Evolutionary conservation across 2,888 invertebrate genomes (phyloP).

Genomic region (Caenorhabditis sp.): DNA sequence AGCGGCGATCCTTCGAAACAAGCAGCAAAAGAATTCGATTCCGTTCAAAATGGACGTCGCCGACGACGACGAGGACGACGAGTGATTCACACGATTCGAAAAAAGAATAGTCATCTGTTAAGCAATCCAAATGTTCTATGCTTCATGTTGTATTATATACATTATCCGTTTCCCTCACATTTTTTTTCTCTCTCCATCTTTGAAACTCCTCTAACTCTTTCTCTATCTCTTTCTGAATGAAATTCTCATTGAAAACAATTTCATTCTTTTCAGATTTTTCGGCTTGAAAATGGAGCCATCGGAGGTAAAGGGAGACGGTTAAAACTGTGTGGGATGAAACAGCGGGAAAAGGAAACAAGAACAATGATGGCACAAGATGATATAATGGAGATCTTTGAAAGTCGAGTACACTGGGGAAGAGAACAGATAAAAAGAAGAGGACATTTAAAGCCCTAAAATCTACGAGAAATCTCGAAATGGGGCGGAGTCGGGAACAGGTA

Average conservation of each 20-base stretch:
- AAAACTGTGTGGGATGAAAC: background rate
- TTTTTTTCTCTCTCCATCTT: background rate
- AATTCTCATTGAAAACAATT: background rate
- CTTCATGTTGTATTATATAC: constrained; percentile 53
- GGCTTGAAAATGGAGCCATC: background rate
- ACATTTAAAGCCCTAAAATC: background rate
- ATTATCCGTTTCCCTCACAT: background rate
- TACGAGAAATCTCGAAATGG: background rate
- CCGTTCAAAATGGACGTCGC: constrained; percentile 71
- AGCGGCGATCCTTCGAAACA: constrained; percentile 72
- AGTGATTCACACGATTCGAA: background rate
- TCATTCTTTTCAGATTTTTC: constrained; percentile 1
- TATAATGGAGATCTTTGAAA: constrained; percentile 4
- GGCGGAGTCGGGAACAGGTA: constrained; percentile 9
- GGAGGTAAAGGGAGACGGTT: too few species aligned
- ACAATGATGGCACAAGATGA: constrained; percentile 52
- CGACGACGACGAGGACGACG: background rate
- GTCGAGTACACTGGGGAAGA: background rate
- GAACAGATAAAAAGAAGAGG: background rate
- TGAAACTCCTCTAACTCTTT: background rate
- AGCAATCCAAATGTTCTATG: constrained; percentile 17
- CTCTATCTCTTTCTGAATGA: background rate
- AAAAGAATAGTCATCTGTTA: background rate
- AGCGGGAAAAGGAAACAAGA: constrained; percentile 13
- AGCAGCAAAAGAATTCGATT: constrained; percentile 71